Evolutionary conservation across 1,140 invertebrate species (phyloP), one percentile per base, ranked within the genome.

Genomic region (Drosophila subobscura): DNA sequence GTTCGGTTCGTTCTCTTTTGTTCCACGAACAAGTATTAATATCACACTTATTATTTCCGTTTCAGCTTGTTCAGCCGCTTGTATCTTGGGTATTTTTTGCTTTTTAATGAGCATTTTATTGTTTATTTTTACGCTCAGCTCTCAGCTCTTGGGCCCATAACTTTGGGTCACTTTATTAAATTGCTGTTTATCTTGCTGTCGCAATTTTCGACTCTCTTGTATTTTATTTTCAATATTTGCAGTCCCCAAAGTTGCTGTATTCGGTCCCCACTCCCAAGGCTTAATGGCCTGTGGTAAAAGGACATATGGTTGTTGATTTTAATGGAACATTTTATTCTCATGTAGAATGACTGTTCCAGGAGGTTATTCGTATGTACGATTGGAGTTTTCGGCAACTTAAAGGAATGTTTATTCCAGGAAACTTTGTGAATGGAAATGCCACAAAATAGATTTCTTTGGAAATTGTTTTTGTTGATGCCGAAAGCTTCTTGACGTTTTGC

Each of bases 41-140:
- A 85, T 79, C 80, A 76, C 77, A 80, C 80, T 86, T 85, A 77
- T 85, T 86, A 76, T 77, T 77, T 73, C 44, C 64, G 47, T 59
- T 58, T 27, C 53, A 49, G 47, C 65, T 56, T 49, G 45, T 55
- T 68, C 14, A 64, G 51, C 29, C 67, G 63, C 67, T 68, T 68
- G 68, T 64, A 68, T 47, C 65, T 68, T 68, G 53, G 65, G 64
- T 54, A 54, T 72, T 72, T 72, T 54, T 27, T 74, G 52, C 52
- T 53, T 74, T 65, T 74, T 74, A 74, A 74, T 74, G 70, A 65
- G 72, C 51, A 46, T 74, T 74, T 74, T 74, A 72, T 72, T 72
- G 77, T 80, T 86, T 72, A 66, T 80, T 77, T 80, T 85, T 71
- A 74, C 77, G 66, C 78, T 72, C 60, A 12, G 57, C 59, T 57